These are phyloP conservation scores for Anoura caudifer DNA, from an alignment of 2,113 vertebrate species.

Conservation along the genomic window DNA sequence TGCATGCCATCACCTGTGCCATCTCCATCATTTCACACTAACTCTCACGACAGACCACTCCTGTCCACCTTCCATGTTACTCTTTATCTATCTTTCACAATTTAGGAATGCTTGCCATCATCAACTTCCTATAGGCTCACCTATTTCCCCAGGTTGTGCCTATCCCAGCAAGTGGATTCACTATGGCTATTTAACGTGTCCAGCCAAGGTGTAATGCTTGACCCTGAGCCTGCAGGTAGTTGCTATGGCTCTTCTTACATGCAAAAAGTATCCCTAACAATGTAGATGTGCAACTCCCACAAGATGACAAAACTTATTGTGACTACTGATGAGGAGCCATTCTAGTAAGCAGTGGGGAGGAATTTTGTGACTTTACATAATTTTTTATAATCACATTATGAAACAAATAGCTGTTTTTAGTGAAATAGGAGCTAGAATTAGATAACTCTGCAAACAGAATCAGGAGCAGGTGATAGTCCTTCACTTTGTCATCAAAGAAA, in stretches of 20 bases:
- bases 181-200: rapidly evolving
- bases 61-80: not conserved
- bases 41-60: not conserved
- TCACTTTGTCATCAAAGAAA: not conserved
- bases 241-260: not conserved
- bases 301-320: not conserved
- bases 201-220: not conserved
- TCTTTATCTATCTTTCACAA: not conserved
- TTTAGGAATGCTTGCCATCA: not conserved
- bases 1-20: not conserved
- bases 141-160: not conserved
- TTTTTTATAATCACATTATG: not conserved
- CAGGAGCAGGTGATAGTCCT: not conserved
- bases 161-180: not conserved
- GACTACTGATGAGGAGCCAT: not conserved
- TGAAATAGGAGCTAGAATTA: not conserved
- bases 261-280: not conserved
- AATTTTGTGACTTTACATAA: not conserved
- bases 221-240: not conserved
- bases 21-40: not conserved
- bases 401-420: not conserved
- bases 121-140: not conserved
- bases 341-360: not conserved
- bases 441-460: not conserved
- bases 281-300: not conserved